phyloP scores from a whole-genome alignment of 2,113 vertebrate genomes.

The Cryptomyrus ogoouensis region DNA sequence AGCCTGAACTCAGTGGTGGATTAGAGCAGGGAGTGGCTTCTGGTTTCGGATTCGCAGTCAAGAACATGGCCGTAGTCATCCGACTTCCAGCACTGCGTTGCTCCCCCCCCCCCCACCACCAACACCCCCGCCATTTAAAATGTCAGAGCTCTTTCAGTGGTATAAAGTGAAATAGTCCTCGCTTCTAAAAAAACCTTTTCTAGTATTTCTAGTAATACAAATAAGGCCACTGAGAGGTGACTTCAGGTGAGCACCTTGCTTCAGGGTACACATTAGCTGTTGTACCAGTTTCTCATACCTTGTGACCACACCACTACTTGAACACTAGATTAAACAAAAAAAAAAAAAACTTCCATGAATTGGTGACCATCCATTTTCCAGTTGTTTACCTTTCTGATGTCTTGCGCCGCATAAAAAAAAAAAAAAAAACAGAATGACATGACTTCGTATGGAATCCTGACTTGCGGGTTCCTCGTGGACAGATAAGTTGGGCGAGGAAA shows the following conservation, averaged over 20 bases:
- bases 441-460: neutral
- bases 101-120: too few species aligned
- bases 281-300: neutral
- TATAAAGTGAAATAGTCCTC: neutral
- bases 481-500: neutral
- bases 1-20: neutral
- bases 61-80: neutral
- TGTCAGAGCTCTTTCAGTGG: neutral
- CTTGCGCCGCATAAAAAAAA: neutral
- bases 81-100: neutral
- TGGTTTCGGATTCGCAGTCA: neutral
- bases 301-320: neutral
- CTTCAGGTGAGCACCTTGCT: neutral
- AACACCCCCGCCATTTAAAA: neutral
- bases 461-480: neutral
- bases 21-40: neutral
- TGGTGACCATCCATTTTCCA: neutral
- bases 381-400: neutral
- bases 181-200: neutral
- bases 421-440: neutral
- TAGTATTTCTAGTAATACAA: neutral
- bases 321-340: neutral
- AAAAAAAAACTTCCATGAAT: neutral
- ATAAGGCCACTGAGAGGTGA: neutral
- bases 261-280: neutral